A percentile compares a stretch with the other conserved stretches of the same genome.
phyloP scores from a whole-genome alignment of 2,888 invertebrate genomes.

The Tipula unca region DNA sequence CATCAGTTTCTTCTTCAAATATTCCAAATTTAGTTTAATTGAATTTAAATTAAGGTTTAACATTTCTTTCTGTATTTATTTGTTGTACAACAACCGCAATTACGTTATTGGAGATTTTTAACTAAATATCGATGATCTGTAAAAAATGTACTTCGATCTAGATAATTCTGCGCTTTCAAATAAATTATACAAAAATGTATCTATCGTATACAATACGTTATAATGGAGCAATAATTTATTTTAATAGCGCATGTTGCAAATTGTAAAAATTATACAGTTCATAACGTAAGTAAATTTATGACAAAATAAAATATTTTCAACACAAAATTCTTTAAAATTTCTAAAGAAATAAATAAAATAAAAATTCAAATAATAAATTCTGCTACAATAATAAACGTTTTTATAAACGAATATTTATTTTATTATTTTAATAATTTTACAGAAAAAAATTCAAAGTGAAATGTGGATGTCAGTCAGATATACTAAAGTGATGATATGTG shows the following conservation, averaged over 20 bases:
- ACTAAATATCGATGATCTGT: no score
- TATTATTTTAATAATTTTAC: background rate
- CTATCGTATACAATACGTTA: background rate
- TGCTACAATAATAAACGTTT: background rate
- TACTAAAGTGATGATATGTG: constrained; percentile 14
- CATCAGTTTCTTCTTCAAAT: no score
- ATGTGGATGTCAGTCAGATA: background rate
- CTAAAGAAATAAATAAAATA: background rate
- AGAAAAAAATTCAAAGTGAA: background rate
- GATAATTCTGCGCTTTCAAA: no score
- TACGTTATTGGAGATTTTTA: no score
- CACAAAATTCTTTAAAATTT: background rate
- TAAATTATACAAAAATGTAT: no score
- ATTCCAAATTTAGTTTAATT: no score
- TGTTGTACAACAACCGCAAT: no score
- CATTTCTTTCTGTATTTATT: no score
- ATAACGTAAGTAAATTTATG: background rate
- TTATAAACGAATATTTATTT: background rate
- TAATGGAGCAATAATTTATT: background rate
- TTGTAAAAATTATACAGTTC: background rate
- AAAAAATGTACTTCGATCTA: no score
- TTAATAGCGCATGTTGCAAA: background rate
- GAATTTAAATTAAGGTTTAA: no score
- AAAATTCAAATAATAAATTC: background rate
- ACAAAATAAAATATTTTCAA: background rate